Percentiles rank a stretch among this genome's conserved stretches.
Evolutionary conservation across 2,113 vertebrate species (phyloP).

Genomic region (Hirundichthys speculiger): DNA sequence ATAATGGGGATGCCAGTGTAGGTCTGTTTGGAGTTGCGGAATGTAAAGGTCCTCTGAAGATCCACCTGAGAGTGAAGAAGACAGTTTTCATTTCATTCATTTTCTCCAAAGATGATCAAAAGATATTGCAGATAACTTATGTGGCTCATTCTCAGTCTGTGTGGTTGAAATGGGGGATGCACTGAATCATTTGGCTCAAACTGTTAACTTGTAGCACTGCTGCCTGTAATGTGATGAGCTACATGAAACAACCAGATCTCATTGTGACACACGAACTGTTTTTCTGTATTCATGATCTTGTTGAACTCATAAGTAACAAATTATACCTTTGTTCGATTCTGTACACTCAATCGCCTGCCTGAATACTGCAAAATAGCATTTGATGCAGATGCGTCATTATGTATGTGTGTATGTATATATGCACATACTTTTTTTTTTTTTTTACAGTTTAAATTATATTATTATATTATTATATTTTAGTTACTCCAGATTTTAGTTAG

Average conservation of each 20-base stretch:
- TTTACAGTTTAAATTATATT: no score
- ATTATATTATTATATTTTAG: no score
- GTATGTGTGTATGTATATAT: no score
- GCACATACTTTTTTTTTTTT: no score
- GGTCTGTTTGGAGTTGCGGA: constrained; percentile 97
- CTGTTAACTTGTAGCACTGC: not conserved
- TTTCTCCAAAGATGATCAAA: not conserved
- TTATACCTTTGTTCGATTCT: no score
- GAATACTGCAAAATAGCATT: no score
- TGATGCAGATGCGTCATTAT: no score
- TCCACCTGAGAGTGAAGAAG: constrained; percentile 83
- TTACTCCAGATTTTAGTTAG: no score
- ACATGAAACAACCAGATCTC: not conserved
- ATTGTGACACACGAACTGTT: no score
- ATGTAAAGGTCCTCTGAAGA: constrained; percentile 92
- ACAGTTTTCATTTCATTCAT: not conserved
- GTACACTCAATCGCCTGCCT: no score
- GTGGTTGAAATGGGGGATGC: constrained; percentile 2
- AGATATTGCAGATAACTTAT: not conserved
- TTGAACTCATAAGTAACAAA: no score
- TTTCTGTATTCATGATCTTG: no score
- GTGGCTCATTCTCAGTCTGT: constrained; percentile 3
- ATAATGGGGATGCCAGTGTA: constrained; percentile 97
- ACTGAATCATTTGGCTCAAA: constrained; percentile 60
- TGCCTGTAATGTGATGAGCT: constrained; percentile 41